Conservation (phyloP, 2,113 vertebrate species). For the Neoarius graeffei region DNA sequence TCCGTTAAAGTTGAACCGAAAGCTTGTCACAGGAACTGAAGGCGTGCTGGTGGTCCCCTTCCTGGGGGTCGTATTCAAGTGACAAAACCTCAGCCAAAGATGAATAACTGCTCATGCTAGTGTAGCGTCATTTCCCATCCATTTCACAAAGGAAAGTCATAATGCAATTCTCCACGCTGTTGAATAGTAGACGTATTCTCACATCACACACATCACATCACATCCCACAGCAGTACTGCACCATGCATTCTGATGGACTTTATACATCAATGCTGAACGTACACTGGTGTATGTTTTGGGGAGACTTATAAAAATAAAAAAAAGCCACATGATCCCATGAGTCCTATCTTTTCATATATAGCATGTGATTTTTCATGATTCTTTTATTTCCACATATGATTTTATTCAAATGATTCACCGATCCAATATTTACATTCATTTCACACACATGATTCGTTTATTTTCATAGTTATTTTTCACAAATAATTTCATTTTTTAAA, state of each 20-base stretch:
- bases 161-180: no score
- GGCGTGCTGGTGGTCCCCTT: conserved; percentile 31
- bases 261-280: no score
- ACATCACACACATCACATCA: not conserved
- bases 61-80: not conserved
- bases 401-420: not conserved
- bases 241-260: not conserved
- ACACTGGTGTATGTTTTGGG: no score
- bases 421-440: not conserved
- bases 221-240: not conserved
- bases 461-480: not conserved
- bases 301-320: no score
- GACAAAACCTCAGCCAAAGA: not conserved
- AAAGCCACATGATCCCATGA: not conserved
- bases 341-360: not conserved
- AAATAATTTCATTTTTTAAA: not conserved
- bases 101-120: not conserved
- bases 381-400: not conserved
- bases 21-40: conserved; percentile 32
- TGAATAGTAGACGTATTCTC: not conserved
- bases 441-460: not conserved
- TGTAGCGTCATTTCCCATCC: not conserved
- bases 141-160: no score
- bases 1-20: conserved; percentile 43
- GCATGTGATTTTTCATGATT: not conserved